Evolutionary conservation across 2,888 invertebrate species (phyloP).

Genomic region (Pollenia labialis): DNA sequence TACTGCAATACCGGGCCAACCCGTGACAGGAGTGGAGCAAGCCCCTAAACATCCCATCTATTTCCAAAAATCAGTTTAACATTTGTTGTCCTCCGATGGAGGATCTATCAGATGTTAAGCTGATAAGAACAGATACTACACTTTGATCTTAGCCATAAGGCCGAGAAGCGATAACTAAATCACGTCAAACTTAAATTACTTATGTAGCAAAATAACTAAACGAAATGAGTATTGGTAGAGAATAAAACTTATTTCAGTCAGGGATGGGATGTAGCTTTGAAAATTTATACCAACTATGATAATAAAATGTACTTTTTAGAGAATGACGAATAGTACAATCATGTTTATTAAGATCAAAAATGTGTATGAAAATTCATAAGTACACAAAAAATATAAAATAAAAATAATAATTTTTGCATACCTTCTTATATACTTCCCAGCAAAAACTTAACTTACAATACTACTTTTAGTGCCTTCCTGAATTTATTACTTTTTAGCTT

Average conservation of each 20-base stretch:
- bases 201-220: not conserved
- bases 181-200: not conserved
- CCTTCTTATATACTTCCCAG: too few relatives aligned
- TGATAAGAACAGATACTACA: constrained; percentile 40
- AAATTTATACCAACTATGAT: too few relatives aligned
- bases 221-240: not conserved
- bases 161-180: constrained; percentile 44
- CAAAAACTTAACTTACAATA: too few relatives aligned
- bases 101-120: constrained; percentile 40
- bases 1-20: constrained; percentile 65
- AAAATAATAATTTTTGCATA: too few relatives aligned
- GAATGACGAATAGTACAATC: too few relatives aligned
- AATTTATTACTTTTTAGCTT: too few relatives aligned
- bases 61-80: constrained; percentile 34
- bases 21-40: constrained; percentile 70
- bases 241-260: not conserved
- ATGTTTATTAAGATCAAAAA: too few relatives aligned
- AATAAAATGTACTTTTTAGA: too few relatives aligned
- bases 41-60: constrained; percentile 16
- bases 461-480: too few relatives aligned
- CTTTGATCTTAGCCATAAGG: constrained; percentile 40
- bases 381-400: too few relatives aligned
- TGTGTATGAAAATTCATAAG: too few relatives aligned
- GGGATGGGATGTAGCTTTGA: too few relatives aligned
- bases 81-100: constrained; percentile 37